These are phyloP conservation scores for Tapirus terrestris DNA, from an alignment of 2,113 vertebrate genomes.

Conservation along the genomic window DNA sequence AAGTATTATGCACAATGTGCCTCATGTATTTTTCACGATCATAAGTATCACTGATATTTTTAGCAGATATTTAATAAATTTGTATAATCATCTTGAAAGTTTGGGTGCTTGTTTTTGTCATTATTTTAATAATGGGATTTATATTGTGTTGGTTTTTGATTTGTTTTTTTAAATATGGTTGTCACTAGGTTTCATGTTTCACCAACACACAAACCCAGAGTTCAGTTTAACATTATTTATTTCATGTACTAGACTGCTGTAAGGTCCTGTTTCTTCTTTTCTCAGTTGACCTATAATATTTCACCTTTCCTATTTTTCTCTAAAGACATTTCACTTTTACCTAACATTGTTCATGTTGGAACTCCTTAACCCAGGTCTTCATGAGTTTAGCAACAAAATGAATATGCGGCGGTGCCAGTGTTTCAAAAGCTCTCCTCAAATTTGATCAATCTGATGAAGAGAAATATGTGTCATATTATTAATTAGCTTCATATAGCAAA, in stretches of 20 bases:
- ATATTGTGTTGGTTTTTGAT: neutral
- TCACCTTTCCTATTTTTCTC: slow-evolving; percentile 14
- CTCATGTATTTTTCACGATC: slow-evolving; percentile 1
- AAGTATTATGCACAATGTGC: neutral
- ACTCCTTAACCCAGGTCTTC: neutral
- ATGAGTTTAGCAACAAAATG: neutral
- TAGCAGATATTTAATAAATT: neutral
- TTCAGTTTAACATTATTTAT: slow-evolving; percentile 1
- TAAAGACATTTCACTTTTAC: neutral
- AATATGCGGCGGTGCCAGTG: neutral
- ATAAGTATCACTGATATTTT: neutral
- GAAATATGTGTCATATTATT: neutral
- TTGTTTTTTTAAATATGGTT: neutral
- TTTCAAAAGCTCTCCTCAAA: neutral
- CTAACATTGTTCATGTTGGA: neutral
- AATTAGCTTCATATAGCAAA: slow-evolving; percentile 35
- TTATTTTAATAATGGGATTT: neutral
- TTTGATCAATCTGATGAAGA: neutral
- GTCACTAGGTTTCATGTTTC: neutral
- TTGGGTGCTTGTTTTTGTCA: neutral
- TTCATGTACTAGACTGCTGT: neutral
- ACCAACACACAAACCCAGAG: neutral
- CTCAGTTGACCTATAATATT: neutral
- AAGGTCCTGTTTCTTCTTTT: neutral
- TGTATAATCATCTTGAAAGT: neutral